Evolutionary conservation across 23 tunicate species (phyloP).

Genomic region (Ascidia mentula): DNA sequence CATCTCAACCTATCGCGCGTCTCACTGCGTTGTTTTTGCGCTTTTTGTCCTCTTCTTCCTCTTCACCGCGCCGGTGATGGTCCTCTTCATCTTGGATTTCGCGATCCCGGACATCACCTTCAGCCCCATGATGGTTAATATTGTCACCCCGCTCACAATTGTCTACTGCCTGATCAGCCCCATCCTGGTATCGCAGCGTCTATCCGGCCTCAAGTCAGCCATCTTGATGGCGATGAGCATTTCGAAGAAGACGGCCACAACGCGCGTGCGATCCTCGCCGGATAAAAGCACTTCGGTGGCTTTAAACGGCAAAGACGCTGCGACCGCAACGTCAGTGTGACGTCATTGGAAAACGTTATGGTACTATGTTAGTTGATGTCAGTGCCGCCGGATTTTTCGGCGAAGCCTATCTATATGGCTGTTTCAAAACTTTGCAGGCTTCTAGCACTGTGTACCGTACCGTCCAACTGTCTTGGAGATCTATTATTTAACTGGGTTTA

Average conservation of each 20-base stretch:
- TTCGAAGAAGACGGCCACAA: conserved; percentile 22
- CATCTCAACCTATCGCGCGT: conserved; percentile 9
- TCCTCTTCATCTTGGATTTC: conserved; percentile 52
- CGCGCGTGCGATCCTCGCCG: background rate
- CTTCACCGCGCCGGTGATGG: conserved; percentile 84
- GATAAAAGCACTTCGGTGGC: background rate
- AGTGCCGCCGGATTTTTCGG: no score
- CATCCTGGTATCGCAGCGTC: conserved; percentile 43
- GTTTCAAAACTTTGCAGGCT: background rate
- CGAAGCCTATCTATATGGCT: no score
- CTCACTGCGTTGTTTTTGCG: conserved; percentile 38
- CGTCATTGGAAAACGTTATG: no score
- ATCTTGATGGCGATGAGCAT: conserved; percentile 56
- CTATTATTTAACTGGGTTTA: no score
- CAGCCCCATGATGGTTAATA: conserved; percentile 49
- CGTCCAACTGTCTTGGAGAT: no score
- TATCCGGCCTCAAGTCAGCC: conserved; percentile 65
- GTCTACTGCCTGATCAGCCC: conserved; percentile 86
- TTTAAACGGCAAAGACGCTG: background rate
- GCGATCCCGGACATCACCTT: conserved; percentile 24
- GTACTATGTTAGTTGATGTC: no score
- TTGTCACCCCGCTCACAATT: conserved; percentile 71
- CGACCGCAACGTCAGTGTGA: conserved; percentile 13
- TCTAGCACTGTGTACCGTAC: background rate
- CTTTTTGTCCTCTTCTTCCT: conserved; percentile 60